Evolutionary conservation across 2,113 vertebrate species (phyloP).

Genomic region (Casuarius casuarius): DNA sequence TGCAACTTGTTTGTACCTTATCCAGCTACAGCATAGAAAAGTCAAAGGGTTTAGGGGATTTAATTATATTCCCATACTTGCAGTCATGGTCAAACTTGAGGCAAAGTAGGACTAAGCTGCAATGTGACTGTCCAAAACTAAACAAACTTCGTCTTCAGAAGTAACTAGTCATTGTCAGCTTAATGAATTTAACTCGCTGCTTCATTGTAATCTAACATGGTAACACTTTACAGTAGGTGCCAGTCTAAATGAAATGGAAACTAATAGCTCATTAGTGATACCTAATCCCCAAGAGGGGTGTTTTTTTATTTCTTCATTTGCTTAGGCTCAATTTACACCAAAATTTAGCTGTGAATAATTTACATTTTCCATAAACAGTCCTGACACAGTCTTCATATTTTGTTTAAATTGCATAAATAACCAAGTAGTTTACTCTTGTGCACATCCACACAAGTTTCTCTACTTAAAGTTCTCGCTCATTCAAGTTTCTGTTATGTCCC

Average conservation of each 20-base stretch:
- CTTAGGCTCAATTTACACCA: background rate
- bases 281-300: background rate
- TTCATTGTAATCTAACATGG: background rate
- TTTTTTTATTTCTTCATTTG: background rate
- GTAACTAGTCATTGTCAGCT: background rate
- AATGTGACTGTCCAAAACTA: background rate
- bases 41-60: background rate
- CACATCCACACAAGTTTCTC: background rate
- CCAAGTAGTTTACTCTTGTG: background rate
- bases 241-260: background rate
- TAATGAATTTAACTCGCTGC: background rate
- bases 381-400: background rate
- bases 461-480: background rate
- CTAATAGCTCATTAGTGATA: background rate
- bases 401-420: background rate
- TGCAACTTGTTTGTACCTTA: background rate
- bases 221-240: background rate
- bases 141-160: background rate
- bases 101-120: background rate
- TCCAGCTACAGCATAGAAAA: background rate
- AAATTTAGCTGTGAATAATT: constrained; percentile 7
- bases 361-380: background rate
- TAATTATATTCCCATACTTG: background rate
- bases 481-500: background rate
- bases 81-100: background rate